Evolutionary conservation across 2,797 vertebrate species (phyloP).

Genomic region (Rhynchonycteris naso): DNA sequence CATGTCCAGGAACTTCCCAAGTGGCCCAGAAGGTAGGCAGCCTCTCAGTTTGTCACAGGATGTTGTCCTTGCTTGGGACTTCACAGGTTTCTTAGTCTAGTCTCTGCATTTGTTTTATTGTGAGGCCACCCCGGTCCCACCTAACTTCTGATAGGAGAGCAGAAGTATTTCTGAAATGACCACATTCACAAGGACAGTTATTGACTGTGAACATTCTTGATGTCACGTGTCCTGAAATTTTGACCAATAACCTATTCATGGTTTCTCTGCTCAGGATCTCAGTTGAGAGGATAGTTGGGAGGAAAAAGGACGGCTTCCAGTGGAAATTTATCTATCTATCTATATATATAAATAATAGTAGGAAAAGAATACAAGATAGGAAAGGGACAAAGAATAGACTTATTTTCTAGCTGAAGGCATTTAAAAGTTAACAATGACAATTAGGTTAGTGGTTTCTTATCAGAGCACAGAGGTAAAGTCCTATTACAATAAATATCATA

Average conservation of each 20-base stretch:
- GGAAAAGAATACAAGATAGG: conserved; percentile 19
- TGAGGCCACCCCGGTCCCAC: background rate
- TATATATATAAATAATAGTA: no score
- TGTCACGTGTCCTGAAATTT: background rate
- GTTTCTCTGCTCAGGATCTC: background rate
- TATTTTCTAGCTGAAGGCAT: conserved; percentile 24
- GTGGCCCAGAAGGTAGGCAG: background rate
- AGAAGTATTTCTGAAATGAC: background rate
- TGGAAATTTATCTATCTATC: no score
- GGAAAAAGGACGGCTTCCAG: background rate
- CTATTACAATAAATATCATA: background rate
- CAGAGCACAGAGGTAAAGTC: background rate
- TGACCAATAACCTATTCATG: background rate
- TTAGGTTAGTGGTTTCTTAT: background rate
- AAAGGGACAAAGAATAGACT: background rate
- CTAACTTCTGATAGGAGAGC: background rate
- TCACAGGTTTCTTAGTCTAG: background rate
- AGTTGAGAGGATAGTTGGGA: background rate
- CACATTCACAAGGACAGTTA: background rate
- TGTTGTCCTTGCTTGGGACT: background rate
- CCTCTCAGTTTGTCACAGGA: background rate
- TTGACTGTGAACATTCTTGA: background rate
- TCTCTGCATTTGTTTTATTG: background rate
- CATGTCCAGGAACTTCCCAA: background rate
- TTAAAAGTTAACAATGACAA: background rate